phyloP scores from a whole-genome alignment of 2,888 invertebrate genomes.

The Icerya purchasi region DNA sequence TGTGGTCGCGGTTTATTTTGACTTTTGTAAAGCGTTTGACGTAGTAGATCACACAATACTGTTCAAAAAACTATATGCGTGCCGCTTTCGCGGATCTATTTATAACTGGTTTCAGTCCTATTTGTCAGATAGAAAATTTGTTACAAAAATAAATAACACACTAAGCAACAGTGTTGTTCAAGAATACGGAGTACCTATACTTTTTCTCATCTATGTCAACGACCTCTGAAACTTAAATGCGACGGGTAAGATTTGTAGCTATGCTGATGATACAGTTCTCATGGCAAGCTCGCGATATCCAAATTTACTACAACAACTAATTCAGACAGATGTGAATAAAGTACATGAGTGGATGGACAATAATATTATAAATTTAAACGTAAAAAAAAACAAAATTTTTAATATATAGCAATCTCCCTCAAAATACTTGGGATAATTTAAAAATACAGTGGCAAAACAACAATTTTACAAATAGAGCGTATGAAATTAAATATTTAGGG shows the following conservation, averaged over 20 bases:
- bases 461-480: background rate
- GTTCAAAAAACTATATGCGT: background rate
- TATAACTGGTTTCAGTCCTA: background rate
- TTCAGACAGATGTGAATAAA: background rate
- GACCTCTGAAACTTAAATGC: background rate
- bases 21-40: background rate
- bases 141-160: background rate
- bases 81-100: background rate
- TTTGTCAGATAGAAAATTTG: background rate
- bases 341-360: background rate
- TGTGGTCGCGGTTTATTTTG: background rate
- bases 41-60: background rate
- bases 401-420: background rate
- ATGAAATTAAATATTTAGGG: background rate
- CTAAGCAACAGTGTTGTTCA: background rate
- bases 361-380: background rate
- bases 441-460: background rate
- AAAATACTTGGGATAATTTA: background rate
- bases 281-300: background rate
- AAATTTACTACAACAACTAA: background rate
- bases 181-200: background rate
- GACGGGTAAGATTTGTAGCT: background rate
- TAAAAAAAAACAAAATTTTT: background rate
- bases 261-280: background rate
- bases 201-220: background rate